Conservation (phyloP, 2,113 vertebrate genomes). For the Pseudopodoces humilis region DNA sequence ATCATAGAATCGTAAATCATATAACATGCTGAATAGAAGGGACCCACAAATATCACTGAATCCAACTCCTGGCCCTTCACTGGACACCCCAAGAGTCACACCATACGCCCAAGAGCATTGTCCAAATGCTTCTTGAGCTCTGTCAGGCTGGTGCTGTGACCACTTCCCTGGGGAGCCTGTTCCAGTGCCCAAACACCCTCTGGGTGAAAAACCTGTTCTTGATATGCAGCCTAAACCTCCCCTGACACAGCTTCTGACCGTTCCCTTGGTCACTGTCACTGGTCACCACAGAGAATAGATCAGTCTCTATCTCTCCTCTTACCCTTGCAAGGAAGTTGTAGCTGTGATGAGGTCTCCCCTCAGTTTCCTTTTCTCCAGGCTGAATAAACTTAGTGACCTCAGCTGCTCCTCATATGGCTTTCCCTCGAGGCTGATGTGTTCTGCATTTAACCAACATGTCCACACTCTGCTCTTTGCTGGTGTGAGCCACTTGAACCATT, state of each 20-base stretch:
- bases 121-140: neutral
- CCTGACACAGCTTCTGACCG: no score
- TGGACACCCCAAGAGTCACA: neutral
- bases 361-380: neutral
- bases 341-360: neutral
- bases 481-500: neutral
- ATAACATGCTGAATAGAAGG: neutral
- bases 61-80: neutral
- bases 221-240: neutral
- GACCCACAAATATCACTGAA: no score
- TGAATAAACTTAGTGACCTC: neutral
- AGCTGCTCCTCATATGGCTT: accelerated
- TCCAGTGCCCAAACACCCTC: accelerated
- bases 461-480: neutral
- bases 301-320: neutral
- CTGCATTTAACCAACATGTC: neutral
- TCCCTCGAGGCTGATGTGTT: neutral
- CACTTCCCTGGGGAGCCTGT: neutral
- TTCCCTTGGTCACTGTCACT: neutral
- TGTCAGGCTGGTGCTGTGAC: neutral
- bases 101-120: accelerated
- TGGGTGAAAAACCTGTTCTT: neutral
- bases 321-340: neutral
- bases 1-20: neutral
- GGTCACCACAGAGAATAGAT: neutral